phyloP scores from a whole-genome alignment of 2,113 vertebrate genomes.

The Rhinopomastus cyanomelas region DNA sequence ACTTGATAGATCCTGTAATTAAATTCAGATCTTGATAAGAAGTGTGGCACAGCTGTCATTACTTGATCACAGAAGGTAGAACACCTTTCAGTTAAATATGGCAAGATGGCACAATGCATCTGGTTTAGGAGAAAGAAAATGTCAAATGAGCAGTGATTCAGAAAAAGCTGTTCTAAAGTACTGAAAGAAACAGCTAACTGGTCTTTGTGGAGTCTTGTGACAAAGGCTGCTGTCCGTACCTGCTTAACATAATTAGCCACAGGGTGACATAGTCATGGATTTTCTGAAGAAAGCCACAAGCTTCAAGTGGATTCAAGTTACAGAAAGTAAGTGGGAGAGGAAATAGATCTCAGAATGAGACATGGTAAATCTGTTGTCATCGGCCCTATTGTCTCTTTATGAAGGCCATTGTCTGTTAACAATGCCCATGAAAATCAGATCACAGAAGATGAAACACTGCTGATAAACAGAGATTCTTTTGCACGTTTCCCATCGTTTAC shows the following conservation, averaged over 20 bases:
- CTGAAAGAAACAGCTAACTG: not conserved
- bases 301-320: not conserved
- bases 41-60: slow-evolving; percentile 42
- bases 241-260: not conserved
- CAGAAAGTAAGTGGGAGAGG: not conserved
- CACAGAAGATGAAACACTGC: not conserved
- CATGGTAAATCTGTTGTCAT: not conserved
- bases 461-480: not conserved
- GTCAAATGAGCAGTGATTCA: slow-evolving; percentile 44
- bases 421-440: not conserved
- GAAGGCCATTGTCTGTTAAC: not conserved
- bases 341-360: not conserved
- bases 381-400: not conserved
- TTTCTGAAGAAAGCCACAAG: not conserved
- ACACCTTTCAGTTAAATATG: slow-evolving; percentile 48
- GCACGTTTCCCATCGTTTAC: not conserved
- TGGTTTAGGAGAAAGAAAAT: slow-evolving; percentile 22
- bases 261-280: not conserved
- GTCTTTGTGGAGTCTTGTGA: not conserved
- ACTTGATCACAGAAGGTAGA: slow-evolving; percentile 44
- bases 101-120: slow-evolving; percentile 13
- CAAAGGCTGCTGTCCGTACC: not conserved
- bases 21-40: slow-evolving; percentile 56
- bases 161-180: slow-evolving; percentile 8
- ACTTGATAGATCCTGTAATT: slow-evolving; percentile 59